These are phyloP conservation scores for Stercorarius parasiticus DNA, from an alignment of 2,113 vertebrate genomes.

Conservation along the genomic window DNA sequence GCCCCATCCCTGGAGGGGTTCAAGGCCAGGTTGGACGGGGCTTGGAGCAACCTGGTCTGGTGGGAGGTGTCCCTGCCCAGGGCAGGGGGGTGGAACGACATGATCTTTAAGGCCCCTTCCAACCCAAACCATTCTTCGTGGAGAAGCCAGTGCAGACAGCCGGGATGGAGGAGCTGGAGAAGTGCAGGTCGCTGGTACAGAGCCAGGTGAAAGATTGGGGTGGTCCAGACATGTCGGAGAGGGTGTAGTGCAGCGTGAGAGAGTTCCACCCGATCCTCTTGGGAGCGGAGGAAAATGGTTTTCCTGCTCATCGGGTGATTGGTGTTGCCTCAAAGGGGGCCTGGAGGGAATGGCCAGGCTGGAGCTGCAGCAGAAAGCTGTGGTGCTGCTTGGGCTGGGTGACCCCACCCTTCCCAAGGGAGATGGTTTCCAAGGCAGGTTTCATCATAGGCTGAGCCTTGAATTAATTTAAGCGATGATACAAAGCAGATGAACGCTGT, in stretches of 20 bases:
- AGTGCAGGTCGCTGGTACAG: not conserved
- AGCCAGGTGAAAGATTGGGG: not conserved
- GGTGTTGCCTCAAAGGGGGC: not conserved
- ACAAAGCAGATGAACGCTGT: not conserved
- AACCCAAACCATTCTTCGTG: not conserved
- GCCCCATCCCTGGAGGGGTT: not conserved
- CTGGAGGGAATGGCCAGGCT: not conserved
- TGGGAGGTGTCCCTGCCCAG: not conserved
- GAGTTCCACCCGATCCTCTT: rapidly evolving
- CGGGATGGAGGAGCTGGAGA: not conserved
- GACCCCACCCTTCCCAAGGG: constrained; percentile 24
- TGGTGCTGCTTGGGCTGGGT: not conserved
- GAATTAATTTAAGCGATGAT: not conserved
- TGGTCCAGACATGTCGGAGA: not conserved
- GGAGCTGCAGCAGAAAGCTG: not conserved
- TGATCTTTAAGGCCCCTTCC: not conserved
- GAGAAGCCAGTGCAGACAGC: not conserved
- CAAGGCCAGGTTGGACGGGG: not conserved
- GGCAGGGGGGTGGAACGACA: not conserved
- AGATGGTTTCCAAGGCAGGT: constrained; percentile 37
- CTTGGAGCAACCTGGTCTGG: not conserved
- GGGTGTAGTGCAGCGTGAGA: not conserved
- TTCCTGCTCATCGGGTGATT: not conserved
- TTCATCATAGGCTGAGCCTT: not conserved
- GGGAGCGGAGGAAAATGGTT: not conserved